Evolutionary conservation across 2,888 invertebrate species (phyloP), one percentile per base, ranked within the genome.

Genomic region (Dorcus hopei): DNA sequence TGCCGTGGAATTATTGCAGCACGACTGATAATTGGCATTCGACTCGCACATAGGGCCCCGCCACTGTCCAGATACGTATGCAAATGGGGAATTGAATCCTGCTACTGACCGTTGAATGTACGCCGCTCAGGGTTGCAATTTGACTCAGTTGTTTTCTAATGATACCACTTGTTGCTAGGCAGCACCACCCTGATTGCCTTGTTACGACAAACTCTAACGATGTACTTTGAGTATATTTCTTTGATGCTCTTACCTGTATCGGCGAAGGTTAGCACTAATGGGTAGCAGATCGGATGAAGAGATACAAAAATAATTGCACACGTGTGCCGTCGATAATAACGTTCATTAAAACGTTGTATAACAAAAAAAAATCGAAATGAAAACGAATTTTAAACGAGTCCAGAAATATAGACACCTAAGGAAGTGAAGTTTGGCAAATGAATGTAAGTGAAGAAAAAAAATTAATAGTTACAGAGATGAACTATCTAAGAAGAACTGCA

Each of bases 81-180:
- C 61, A 67, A 66, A 67, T 68, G 64, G 62, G 54, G 49, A 49
- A 14, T 14, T 45, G 53, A 53, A 23, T 53, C 42, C 11, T 26
- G 52, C 19, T 19, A 19, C 19, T 41, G 16, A 4, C 40, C 52
- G 45, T 26, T 26, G 26, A 43, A 43, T 53, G 45, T 43, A 43
- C 52, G 26, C 14, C 43, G 57, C 11, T 52, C 43, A 49, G 54
- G 54, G 42, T 58, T 58, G 67, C 69, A 70, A 69, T 70, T 69
- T 68, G 63, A 61, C 63, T 65, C 67, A 60, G 66, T 70, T 69
- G 70, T 70, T 66, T 59, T 67, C 67, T 70, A 68, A 70, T 70
- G 66, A 68, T 66, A 67, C 65, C 70, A 70, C 70, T 70, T 70
- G 70, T 70, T 70, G 70, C 70, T 63, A 63, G 59, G 59, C 39